phyloP scores from a whole-genome alignment of 2,797 vertebrate species.

The Pangasius sanitwongsei region DNA sequence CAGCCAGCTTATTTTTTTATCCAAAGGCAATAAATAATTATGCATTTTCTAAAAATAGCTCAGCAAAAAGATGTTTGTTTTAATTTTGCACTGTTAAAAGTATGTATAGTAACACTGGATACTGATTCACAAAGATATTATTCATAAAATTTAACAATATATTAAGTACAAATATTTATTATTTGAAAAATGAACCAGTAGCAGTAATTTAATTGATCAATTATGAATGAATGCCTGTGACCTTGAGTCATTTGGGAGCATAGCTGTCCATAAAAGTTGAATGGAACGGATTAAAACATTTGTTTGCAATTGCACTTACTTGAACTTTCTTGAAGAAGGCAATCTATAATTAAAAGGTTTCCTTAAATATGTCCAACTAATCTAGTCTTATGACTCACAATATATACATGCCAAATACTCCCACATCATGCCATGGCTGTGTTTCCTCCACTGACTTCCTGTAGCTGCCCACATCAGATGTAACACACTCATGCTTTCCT shows the following conservation, averaged over 20 bases:
- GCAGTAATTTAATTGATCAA: background rate
- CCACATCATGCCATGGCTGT: conserved; percentile 1
- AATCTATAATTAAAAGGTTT: background rate
- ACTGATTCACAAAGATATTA: background rate
- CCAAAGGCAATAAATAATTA: background rate
- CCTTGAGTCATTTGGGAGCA: background rate
- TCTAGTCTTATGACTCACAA: background rate
- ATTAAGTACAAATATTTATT: background rate
- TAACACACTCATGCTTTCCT: background rate
- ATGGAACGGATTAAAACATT: background rate
- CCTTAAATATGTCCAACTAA: background rate
- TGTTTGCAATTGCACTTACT: background rate
- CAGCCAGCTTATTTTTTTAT: conserved; percentile 11
- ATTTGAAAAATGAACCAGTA: background rate
- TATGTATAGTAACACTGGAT: background rate
- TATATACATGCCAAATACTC: background rate
- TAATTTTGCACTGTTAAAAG: background rate
- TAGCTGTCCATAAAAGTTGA: background rate
- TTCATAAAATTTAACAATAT: background rate
- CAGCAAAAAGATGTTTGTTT: background rate
- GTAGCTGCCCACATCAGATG: background rate
- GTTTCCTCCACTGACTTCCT: conserved; percentile 4
- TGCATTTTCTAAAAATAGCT: background rate
- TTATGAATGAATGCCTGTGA: background rate
- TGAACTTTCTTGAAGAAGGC: background rate